phyloP scores from a whole-genome alignment of 2,888 invertebrate genomes.

The Scaptomyza flava region DNA sequence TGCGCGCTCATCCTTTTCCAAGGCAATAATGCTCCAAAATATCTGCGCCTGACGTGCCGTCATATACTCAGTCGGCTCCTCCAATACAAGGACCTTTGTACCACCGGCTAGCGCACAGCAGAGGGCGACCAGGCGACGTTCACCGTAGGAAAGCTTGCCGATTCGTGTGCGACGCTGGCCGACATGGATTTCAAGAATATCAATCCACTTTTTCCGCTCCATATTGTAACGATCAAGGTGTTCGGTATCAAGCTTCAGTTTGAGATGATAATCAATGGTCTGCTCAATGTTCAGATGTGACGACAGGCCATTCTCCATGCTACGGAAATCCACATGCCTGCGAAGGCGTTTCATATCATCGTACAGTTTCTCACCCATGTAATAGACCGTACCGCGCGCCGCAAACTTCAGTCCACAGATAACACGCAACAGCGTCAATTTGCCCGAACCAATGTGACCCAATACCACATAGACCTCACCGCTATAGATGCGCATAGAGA shows the following conservation, averaged over 20 bases:
- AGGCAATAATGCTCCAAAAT: constrained; percentile 91
- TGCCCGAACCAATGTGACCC: constrained; percentile 93
- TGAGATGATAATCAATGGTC: constrained; percentile 91
- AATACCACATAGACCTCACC: constrained; percentile 86
- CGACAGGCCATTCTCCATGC: constrained; percentile 92
- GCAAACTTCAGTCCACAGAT: constrained; percentile 90
- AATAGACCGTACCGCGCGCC: constrained; percentile 70
- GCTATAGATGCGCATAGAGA: constrained; percentile 70
- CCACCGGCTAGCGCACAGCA: constrained; percentile 90
- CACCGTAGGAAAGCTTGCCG: constrained; percentile 88
- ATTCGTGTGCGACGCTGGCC: constrained; percentile 86
- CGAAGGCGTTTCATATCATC: constrained; percentile 85
- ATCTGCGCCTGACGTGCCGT: constrained; percentile 91
- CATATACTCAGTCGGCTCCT: constrained; percentile 80
- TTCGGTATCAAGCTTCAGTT: constrained; percentile 86
- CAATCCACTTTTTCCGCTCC: constrained; percentile 88
- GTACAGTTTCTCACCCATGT: constrained; percentile 85
- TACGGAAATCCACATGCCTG: constrained; percentile 89
- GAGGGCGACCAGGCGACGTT: constrained; percentile 89
- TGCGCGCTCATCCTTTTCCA: constrained; percentile 89
- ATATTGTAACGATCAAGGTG: constrained; percentile 84
- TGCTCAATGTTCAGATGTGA: constrained; percentile 91
- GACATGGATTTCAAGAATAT: constrained; percentile 87
- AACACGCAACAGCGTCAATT: constrained; percentile 95
- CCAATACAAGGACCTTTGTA: constrained; percentile 85